Base-by-base conservation (phyloP, 2,113 vertebrate genomes). In the Thalassoma bifasciatum region DNA sequence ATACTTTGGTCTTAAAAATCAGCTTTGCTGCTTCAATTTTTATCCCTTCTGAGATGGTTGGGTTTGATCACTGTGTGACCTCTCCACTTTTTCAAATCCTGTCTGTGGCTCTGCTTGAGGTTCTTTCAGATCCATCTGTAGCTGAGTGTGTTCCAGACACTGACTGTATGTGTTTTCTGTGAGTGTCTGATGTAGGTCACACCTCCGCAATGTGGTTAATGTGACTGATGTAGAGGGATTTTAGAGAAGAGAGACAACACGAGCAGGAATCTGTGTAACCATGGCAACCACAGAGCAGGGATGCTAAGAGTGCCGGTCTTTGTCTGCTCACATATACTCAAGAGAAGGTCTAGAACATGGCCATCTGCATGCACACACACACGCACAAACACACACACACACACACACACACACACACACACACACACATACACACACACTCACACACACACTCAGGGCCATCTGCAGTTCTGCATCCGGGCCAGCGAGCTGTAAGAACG, bases 381-480 rank as follows among this genome's bases (percentile, higher is more conserved):
- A 38, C 57, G 75, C 70, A 62, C 58, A 57, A 66, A 65, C 69
- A 66, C 58, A 69, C 51, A 63, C 50, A 68, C 65, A 75, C 63
- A 59, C 66, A 59, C 52, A 61, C 62, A 50, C 46, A 42, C 37
- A 34, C 76, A 24, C 23, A 54, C 63, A 75, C 70, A 59, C 58
- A 49, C 54, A 60, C 23, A 42, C 56, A 22, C 38, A 44, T 23
- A 26, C 69, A 37, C n/a, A 52, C 67, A 77, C 66, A 54, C 51
- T 53, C 23, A 42, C 56, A 22, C 38, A 46, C 66, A 54, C 51
- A 57, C 23, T 30, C 56, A 22, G 53, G 54, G 77, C 90, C 92
- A 91, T 91, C 92, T 93, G 92, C 64, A 86, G 82, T 74, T 83
- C 77, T 72, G 81, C 85, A 79, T 66, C 64, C 60, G 9, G 85